Evolutionary conservation across 2,113 vertebrate species (phyloP).

Genomic region (Tympanuchus pallidicinctus): DNA sequence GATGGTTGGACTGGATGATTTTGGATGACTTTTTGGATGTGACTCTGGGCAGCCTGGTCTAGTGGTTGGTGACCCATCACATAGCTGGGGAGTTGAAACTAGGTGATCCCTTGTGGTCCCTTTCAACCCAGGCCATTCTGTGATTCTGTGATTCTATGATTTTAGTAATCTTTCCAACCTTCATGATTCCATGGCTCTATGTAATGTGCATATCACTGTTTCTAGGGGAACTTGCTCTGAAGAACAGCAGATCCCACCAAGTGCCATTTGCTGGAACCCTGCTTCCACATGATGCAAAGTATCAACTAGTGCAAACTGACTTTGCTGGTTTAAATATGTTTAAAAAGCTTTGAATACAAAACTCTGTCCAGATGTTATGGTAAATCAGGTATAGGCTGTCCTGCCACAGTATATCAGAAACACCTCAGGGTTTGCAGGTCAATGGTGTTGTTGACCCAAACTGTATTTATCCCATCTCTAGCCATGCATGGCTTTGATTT

Average conservation of each 20-base stretch:
- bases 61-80: too few species aligned
- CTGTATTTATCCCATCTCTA: neutral
- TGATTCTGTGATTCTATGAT: too few species aligned
- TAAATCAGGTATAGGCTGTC: neutral
- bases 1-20: too few species aligned
- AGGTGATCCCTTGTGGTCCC: too few species aligned
- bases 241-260: neutral
- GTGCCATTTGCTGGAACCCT: rapidly evolving
- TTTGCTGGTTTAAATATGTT: neutral
- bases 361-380: neutral
- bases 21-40: too few species aligned
- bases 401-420: neutral
- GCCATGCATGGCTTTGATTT: neutral
- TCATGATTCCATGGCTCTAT: too few species aligned
- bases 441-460: rapidly evolving
- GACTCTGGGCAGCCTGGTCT: too few species aligned
- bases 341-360: neutral
- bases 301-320: rapidly evolving
- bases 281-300: rapidly evolving
- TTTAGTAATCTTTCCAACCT: too few species aligned
- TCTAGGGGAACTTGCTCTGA: neutral
- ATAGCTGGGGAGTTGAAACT: too few species aligned
- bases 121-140: too few species aligned
- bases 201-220: neutral
- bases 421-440: neutral